Percentiles rank a stretch among this genome's conserved stretches.
Evolutionary conservation across 2,113 vertebrate genomes (phyloP).

Genomic region (Otus sunia): DNA sequence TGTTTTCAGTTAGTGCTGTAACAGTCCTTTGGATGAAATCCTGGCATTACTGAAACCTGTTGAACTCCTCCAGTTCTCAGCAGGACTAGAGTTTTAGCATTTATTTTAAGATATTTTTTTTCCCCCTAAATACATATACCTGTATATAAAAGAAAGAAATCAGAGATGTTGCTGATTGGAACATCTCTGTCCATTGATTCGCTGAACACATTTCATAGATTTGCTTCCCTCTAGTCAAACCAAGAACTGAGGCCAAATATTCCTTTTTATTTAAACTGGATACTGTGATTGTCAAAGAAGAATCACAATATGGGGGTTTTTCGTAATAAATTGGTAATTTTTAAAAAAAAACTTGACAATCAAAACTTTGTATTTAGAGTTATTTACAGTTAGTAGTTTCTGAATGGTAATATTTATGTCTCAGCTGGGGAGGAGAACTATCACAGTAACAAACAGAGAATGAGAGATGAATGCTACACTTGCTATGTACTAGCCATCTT

Average conservation of each 20-base stretch:
- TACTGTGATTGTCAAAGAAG: not conserved
- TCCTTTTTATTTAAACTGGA: not conserved
- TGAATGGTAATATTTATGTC: not conserved
- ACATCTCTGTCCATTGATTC: not conserved
- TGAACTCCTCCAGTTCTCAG: not conserved
- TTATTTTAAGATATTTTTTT: not conserved
- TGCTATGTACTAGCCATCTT: not conserved
- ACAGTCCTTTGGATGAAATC: not conserved
- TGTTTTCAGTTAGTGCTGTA: not conserved
- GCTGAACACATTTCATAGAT: not conserved
- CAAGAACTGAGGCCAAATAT: not conserved
- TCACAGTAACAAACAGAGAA: not conserved
- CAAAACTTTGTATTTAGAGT: not conserved
- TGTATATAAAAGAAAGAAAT: not conserved
- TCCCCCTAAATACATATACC: not conserved
- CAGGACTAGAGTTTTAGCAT: not conserved
- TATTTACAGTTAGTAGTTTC: not conserved
- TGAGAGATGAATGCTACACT: not conserved
- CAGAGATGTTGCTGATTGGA: not conserved
- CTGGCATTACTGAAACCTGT: not conserved
- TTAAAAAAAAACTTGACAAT: not conserved
- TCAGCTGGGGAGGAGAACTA: not conserved
- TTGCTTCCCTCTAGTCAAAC: not conserved
- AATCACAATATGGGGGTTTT: not conserved
- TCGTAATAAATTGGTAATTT: not conserved